Evolutionary conservation across 2,113 vertebrate species (phyloP).

Genomic region (Xenopus tropicalis): DNA sequence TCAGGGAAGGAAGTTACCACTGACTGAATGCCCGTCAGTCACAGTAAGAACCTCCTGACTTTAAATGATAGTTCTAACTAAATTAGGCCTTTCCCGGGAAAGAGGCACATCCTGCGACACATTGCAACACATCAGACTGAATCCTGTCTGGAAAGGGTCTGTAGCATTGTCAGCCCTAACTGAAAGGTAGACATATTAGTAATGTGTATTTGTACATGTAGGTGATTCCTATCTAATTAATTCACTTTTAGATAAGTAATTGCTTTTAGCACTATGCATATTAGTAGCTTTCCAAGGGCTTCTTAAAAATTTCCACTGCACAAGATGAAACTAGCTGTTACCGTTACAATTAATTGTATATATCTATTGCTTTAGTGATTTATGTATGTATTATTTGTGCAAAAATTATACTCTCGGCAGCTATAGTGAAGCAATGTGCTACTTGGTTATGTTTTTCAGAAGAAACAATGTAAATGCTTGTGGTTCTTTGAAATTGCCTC

Average conservation of each 20-base stretch:
- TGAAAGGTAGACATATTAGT: background rate
- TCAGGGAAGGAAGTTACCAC: background rate
- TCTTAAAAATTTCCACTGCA: background rate
- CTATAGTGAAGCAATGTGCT: too few species aligned
- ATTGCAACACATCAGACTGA: background rate
- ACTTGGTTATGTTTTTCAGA: too few species aligned
- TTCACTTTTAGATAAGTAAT: background rate
- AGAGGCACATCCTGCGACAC: background rate
- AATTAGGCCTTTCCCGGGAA: background rate
- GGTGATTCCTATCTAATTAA: background rate
- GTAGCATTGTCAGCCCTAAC: background rate
- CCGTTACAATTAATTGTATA: too few species aligned
- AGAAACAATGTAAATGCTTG: slow-evolving; percentile 11
- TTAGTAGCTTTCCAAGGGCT: background rate
- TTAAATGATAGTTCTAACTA: background rate
- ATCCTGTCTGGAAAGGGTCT: background rate
- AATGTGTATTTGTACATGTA: background rate
- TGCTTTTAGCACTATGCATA: background rate
- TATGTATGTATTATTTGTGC: too few species aligned
- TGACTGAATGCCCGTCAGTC: background rate
- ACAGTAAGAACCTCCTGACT: background rate
- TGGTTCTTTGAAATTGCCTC: slow-evolving; percentile 67
- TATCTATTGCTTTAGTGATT: too few species aligned
- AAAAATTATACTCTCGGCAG: too few species aligned
- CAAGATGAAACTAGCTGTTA: too few species aligned